Base-by-base conservation (phyloP, 2,113 vertebrate species). In the Psophia crepitans region DNA sequence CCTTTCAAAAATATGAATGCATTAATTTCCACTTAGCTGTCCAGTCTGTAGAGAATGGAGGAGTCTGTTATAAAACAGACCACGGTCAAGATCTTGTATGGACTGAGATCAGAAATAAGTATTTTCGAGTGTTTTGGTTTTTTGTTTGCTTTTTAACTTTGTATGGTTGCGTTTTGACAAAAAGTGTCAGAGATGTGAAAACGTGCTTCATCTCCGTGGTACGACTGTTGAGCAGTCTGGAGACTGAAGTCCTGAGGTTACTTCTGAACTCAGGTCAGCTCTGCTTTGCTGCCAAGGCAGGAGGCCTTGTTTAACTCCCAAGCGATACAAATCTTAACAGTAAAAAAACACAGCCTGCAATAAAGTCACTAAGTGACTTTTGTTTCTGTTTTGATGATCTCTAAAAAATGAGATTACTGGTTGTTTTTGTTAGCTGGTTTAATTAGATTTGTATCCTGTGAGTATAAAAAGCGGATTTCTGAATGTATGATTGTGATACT, bases 341-440 rank as follows among this genome's bases (percentile, higher is more conserved):
- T 33, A 95, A 48, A n/a, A 91, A 89, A 93, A 84, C 51, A 49
- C 41, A 79, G 46, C 28, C 54, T 61, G 57, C 33, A 37, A 33
- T 68, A 87, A 87, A 85, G 49, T 74, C 73, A 69, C 92, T 69
- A 70, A 95, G 43, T 79, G 46, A 35, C 68, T 89, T 90, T 90
- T 65, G 64, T 76, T 90, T 92, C 57, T 88, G 65, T 95, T 96
- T 86, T 86, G 68, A 77, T 85, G 57, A 41, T 73, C 27, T 82
- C 44, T 65, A 91, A 64, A 94, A 96, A 95, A 94, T 75, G 37
- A 85, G 83, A 70, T 90, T 90, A 65, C 41, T 94, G 41, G 44
- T 90, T 78, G 66, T 54, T 92, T 81, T 93, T 92, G 46, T 95
- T 86, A 87, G 91, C 57, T 96, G 64, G 41, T 35, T 96, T 95